Conservation (phyloP, 2,888 invertebrate species). For the Cephus runcator region DNA sequence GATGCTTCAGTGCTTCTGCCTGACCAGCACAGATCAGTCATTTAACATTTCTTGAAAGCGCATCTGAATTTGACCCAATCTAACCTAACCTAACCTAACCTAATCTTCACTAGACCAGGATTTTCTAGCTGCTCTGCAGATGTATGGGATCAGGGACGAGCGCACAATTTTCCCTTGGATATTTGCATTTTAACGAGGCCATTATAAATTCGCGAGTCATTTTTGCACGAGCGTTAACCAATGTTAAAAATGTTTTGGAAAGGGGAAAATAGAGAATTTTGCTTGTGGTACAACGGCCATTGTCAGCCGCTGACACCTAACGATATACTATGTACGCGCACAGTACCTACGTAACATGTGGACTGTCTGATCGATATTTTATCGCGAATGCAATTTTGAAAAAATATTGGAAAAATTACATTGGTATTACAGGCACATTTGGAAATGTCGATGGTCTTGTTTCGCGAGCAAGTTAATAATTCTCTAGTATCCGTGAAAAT, state of each 20-base stretch:
- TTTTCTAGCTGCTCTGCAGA: not conserved
- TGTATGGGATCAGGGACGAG: not conserved
- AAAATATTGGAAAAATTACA: not conserved
- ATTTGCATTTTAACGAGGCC: not conserved
- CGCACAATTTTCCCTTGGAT: not conserved
- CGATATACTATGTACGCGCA: not conserved
- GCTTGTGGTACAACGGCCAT: not conserved
- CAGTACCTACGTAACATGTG: not conserved
- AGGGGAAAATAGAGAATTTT: not conserved
- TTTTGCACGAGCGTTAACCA: not conserved
- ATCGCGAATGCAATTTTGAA: not conserved
- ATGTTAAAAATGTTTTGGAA: not conserved
- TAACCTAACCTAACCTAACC: not conserved
- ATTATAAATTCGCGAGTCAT: not conserved
- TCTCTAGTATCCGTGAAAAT: not conserved
- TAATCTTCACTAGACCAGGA: not conserved
- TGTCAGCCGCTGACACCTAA: not conserved
- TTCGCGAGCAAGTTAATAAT: not conserved
- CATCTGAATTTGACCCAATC: not conserved
- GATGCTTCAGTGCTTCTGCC: not conserved
- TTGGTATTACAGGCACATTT: not conserved
- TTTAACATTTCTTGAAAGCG: not conserved
- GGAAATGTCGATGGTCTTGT: not conserved
- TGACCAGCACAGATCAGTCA: not conserved
- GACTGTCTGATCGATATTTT: not conserved